These are phyloP conservation scores for Coregonus sp. DNA, from an alignment of 2,797 vertebrate species.

Conservation along the genomic window DNA sequence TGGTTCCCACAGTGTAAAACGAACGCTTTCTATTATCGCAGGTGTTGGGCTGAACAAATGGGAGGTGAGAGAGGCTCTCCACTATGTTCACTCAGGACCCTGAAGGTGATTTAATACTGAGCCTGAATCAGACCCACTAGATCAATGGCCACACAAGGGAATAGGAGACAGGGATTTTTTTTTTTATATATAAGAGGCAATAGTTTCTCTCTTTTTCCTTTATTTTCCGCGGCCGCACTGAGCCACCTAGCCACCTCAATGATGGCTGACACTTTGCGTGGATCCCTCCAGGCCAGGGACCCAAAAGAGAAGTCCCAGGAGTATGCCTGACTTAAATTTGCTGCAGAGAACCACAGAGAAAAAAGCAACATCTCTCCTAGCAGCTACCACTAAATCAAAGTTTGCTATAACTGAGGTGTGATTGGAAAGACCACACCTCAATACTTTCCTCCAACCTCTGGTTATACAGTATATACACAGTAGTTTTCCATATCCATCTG, in stretches of 20 bases:
- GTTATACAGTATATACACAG: not conserved
- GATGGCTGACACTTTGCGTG: slow-evolving; percentile 9
- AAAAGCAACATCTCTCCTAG: not conserved
- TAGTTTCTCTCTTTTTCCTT: slow-evolving; percentile 44
- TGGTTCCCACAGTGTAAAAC: slow-evolving; percentile 52
- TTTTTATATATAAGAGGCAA: slow-evolving; percentile 35
- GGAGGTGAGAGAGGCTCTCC: slow-evolving; percentile 53
- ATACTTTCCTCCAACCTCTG: not conserved
- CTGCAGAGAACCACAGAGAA: slow-evolving; percentile 1
- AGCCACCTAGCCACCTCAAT: slow-evolving; percentile 19
- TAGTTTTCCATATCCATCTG: too few relatives aligned
- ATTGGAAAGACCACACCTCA: not conserved
- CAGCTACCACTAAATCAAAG: not conserved
- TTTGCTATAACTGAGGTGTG: not conserved
- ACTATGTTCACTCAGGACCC: slow-evolving; percentile 40
- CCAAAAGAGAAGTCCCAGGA: slow-evolving; percentile 25
- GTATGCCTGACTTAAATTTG: slow-evolving; percentile 23
- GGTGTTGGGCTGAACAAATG: slow-evolving; percentile 65
- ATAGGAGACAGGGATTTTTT: slow-evolving; percentile 43
- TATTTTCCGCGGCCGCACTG: slow-evolving; percentile 32
- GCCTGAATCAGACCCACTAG: slow-evolving; percentile 62
- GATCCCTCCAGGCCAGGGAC: not conserved
- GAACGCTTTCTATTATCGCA: slow-evolving; percentile 69
- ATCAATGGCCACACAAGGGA: slow-evolving; percentile 67
- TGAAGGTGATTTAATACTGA: slow-evolving; percentile 66